Percentiles rank a stretch among this genome's conserved stretches.
phyloP scores from a whole-genome alignment of 2,113 vertebrate species.

The Bettongia penicillata region DNA sequence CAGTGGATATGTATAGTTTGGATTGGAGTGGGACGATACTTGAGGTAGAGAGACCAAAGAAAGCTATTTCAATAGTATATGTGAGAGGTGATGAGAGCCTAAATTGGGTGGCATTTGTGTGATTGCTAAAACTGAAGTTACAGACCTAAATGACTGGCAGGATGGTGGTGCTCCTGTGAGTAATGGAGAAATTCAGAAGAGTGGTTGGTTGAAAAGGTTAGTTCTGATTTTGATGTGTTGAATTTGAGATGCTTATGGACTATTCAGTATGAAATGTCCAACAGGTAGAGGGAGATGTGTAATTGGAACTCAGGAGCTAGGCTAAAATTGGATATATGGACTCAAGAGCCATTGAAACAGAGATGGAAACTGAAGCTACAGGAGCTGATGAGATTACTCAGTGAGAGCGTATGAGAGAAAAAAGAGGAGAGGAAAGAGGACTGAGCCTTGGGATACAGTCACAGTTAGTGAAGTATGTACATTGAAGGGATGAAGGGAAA shows the following conservation, averaged over 20 bases:
- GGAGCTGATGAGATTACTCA: background rate
- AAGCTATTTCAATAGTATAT: background rate
- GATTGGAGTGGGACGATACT: background rate
- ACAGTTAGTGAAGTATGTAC: background rate
- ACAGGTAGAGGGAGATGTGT: background rate
- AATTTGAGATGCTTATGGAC: background rate
- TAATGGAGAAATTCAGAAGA: background rate
- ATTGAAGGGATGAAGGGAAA: background rate
- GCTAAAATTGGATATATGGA: background rate
- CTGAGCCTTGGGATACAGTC: background rate
- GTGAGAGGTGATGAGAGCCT: background rate
- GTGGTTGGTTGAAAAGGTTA: background rate
- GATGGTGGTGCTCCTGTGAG: background rate
- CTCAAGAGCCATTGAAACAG: background rate
- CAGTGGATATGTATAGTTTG: background rate
- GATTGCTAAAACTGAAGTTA: background rate
- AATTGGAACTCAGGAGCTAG: background rate
- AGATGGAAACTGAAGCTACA: background rate
- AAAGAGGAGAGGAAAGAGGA: background rate
- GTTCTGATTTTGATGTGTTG: background rate
- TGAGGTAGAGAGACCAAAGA: background rate
- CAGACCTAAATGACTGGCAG: background rate
- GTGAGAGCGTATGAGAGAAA: background rate
- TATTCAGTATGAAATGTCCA: background rate
- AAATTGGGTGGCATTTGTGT: background rate